A percentile compares a stretch with the other conserved stretches of the same genome.
Conservation (phyloP, 2,113 vertebrate species). For the Arenaria interpres region DNA sequence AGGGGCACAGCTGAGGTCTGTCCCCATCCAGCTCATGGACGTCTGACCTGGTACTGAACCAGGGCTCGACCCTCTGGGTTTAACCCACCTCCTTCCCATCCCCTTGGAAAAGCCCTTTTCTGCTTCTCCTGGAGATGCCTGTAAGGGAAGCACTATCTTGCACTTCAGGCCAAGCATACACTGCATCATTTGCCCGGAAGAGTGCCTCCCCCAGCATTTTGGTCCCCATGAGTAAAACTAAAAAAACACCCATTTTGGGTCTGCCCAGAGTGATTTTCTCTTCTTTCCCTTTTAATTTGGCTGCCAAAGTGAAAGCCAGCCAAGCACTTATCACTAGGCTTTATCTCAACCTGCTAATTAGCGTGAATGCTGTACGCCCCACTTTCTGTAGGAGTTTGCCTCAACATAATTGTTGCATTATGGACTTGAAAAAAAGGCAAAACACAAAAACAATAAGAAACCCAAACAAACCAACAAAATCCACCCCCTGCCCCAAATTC, state of each 20-base stretch:
- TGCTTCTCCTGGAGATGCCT: background rate
- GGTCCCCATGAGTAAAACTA: background rate
- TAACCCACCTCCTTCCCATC: background rate
- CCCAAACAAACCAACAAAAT: conserved; percentile 32
- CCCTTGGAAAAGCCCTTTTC: background rate
- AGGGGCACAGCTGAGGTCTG: background rate
- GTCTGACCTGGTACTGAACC: background rate
- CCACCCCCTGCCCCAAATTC: background rate
- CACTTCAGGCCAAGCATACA: background rate
- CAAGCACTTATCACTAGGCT: conserved; percentile 39
- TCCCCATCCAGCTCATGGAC: accelerated
- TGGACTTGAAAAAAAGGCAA: background rate
- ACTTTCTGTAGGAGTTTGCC: conserved; percentile 23
- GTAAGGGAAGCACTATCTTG: background rate
- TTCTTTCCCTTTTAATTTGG: conserved; percentile 42
- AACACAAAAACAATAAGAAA: background rate
- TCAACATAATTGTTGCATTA: conserved; percentile 30
- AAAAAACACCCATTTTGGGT: conserved; percentile 7
- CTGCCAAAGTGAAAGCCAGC: conserved; percentile 42
- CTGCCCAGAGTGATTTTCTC: conserved; percentile 48
- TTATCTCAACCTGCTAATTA: conserved; percentile 64
- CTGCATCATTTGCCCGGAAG: background rate
- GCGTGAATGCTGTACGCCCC: background rate
- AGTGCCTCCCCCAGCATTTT: background rate
- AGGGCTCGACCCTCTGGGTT: background rate